Base-by-base conservation (phyloP, 2,797 vertebrate genomes). In the Lutjanus argentimaculatus region DNA sequence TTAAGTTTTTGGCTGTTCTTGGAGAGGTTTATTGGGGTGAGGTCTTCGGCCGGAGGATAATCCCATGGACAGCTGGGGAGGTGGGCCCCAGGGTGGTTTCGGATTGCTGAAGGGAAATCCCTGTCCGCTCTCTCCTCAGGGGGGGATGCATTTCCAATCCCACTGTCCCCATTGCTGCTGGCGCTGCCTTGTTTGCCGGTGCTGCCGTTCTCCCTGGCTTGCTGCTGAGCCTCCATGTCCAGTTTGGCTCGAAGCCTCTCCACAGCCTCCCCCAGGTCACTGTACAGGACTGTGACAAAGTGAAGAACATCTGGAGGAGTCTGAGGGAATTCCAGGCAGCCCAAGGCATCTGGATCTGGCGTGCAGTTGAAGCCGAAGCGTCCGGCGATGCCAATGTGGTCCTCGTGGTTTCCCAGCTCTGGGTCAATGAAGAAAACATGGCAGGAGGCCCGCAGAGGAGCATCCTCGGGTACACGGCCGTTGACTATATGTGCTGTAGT, bases 351-450 rank as follows among this genome's bases (percentile, higher is more conserved):
- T 3, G 97, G 97, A 92, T 99, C 98, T 0, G 97, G 95, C 1
- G 97, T 98, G 91, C 99, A 99, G 22, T 94, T 93, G 46, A 99
- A 96, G 21, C 96, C 96, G 85, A 99, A 99, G 30, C 97, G 97
- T 8, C 96, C 95, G 0, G 97, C 97, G 9, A 99, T 96, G 46
- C 96, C 98, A 53, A 96, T 93, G 74, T 99, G 99, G 87, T 97
- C 95, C 81, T 95, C 94, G 66, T 99, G 99, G 66, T 90, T 93
- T 87, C 96, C 97, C 67, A 99, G 92, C 69, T 98, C 98, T 0
- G 99, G 98, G 83, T 99, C 99, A 46, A 99, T 96, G 92, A 98
- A 98, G 83, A 99, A 99, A 59, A 99, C 99, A 7, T 99, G 99
- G 83, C 98, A 99, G 77, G 97, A 97, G 0, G 97, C 97, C 67